Evolutionary conservation across 2,888 invertebrate genomes (phyloP).

Genomic region (Drosophila diplacantha): DNA sequence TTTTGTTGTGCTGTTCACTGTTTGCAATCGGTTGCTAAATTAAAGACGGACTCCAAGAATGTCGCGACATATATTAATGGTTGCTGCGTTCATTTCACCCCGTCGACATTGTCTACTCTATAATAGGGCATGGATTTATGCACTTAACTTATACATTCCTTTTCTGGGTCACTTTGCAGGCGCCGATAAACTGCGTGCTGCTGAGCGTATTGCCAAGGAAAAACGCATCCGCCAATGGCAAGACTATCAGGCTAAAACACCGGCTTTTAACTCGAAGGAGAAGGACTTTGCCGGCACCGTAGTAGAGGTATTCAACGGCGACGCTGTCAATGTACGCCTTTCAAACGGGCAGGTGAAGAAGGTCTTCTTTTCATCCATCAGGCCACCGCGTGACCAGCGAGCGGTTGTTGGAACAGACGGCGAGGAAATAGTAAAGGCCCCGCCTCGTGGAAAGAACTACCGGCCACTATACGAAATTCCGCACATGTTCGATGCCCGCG

Average conservation of each 20-base stretch:
- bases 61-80: slow-evolving; percentile 48
- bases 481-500: slow-evolving; percentile 98
- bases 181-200: slow-evolving; percentile 88
- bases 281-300: slow-evolving; percentile 90
- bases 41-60: slow-evolving; percentile 77
- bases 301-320: slow-evolving; percentile 95
- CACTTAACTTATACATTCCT: background rate
- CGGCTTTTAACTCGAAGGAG: slow-evolving; percentile 86
- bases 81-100: slow-evolving; percentile 76
- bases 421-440: slow-evolving; percentile 81
- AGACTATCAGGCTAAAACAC: slow-evolving; percentile 88
- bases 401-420: slow-evolving; percentile 83
- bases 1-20: slow-evolving; percentile 49
- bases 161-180: slow-evolving; percentile 77
- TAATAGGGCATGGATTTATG: background rate
- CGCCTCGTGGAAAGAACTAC: slow-evolving; percentile 85
- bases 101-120: slow-evolving; percentile 64
- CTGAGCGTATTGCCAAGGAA: slow-evolving; percentile 93
- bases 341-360: slow-evolving; percentile 89
- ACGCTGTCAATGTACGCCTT: slow-evolving; percentile 91
- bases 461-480: slow-evolving; percentile 98
- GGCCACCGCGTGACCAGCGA: slow-evolving; percentile 89
- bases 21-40: slow-evolving; percentile 61
- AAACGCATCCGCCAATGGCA: slow-evolving; percentile 93
- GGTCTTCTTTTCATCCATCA: slow-evolving; percentile 96